phyloP scores from a whole-genome alignment of 2,797 vertebrate species.

The Galaxias olidus region DNA sequence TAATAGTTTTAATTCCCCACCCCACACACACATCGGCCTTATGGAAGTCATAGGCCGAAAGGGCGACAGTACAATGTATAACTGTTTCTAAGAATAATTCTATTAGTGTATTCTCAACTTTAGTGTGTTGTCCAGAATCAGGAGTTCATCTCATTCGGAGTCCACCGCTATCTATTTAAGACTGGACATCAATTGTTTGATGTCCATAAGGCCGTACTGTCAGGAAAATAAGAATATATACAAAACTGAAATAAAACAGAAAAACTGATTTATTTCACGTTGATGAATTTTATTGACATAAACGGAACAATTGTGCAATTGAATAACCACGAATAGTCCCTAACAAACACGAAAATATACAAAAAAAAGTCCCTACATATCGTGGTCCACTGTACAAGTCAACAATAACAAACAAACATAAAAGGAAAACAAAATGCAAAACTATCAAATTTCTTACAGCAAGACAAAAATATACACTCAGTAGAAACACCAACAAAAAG shows the following conservation, averaged over 20 bases:
- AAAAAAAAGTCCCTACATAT: slow-evolving; percentile 23
- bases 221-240: neutral
- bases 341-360: slow-evolving; percentile 15
- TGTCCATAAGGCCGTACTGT: too few relatives aligned
- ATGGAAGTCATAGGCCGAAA: too few relatives aligned
- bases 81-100: too few relatives aligned
- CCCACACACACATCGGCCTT: too few relatives aligned
- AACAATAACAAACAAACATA: neutral
- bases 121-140: too few relatives aligned
- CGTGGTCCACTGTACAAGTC: slow-evolving; percentile 31
- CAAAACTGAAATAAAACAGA: neutral
- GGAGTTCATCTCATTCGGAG: too few relatives aligned
- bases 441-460: slow-evolving; percentile 8
- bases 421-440: slow-evolving; percentile 8
- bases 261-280: neutral
- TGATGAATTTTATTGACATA: slow-evolving; percentile 15
- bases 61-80: too few relatives aligned
- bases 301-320: slow-evolving; percentile 15
- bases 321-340: slow-evolving; percentile 9
- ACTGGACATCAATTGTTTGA: too few relatives aligned
- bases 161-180: too few relatives aligned
- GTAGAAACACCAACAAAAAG: too few relatives aligned
- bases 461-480: slow-evolving; percentile 11
- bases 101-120: too few relatives aligned
- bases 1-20: too few relatives aligned